Conservation (phyloP, 2,888 invertebrate species). For the Mythimna lalbum region DNA sequence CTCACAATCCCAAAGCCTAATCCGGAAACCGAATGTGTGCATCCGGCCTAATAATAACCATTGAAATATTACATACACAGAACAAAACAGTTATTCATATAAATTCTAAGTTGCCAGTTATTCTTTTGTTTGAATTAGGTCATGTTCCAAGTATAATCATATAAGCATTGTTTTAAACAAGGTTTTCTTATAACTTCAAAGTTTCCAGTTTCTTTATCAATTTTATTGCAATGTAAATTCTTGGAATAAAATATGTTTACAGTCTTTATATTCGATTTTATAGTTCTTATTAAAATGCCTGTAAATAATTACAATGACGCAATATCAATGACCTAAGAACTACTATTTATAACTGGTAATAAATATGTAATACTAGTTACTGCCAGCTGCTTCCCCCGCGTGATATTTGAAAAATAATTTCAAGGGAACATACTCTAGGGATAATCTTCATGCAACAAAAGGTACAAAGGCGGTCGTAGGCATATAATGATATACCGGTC, state of each 20-base stretch:
- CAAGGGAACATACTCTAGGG: no score
- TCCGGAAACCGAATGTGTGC: no score
- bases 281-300: conserved; percentile 4
- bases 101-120: background rate
- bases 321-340: background rate
- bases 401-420: no score
- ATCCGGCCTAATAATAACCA: no score
- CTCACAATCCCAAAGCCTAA: no score
- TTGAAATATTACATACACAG: background rate
- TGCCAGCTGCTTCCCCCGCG: no score
- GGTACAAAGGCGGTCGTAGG: no score
- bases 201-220: conserved; percentile 22
- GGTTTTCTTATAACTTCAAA: background rate
- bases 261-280: background rate
- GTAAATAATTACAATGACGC: conserved; percentile 7
- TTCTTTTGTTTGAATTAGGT: conserved; percentile 10
- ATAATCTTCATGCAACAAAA: no score
- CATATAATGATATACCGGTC: no score
- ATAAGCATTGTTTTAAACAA: background rate
- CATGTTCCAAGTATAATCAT: background rate
- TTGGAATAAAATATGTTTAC: conserved; percentile 1
- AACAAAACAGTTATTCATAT: background rate
- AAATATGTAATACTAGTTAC: background rate
- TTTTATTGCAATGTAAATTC: background rate
- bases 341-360: conserved; percentile 4